phyloP scores from a whole-genome alignment of 2,113 vertebrate species.

The Lepus europaeus region DNA sequence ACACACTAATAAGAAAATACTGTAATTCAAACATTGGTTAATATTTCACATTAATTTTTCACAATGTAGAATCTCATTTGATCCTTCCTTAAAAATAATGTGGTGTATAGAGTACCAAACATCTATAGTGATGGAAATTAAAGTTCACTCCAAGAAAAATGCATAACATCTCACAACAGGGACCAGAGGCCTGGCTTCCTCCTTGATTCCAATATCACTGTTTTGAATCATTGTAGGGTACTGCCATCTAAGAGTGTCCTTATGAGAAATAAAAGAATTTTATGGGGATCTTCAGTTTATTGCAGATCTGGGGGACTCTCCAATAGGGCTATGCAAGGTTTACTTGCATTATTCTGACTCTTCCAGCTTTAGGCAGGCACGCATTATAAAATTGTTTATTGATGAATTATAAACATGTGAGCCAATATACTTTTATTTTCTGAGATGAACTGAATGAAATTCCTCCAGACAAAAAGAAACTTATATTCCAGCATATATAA shows the following conservation, averaged over 20 bases:
- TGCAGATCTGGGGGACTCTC: neutral
- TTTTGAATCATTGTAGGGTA: neutral
- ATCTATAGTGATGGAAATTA: neutral
- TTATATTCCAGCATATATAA: neutral
- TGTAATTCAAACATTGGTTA: neutral
- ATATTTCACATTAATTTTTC: neutral
- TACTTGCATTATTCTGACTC: neutral
- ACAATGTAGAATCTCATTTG: neutral
- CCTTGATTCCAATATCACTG: neutral
- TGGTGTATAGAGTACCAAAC: neutral
- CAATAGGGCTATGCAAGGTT: neutral
- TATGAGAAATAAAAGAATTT: neutral
- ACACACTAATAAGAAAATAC: neutral
- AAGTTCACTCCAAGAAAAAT: neutral
- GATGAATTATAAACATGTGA: neutral
- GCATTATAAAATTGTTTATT: neutral
- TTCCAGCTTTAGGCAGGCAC: neutral
- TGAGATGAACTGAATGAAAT: neutral
- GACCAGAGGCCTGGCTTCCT: neutral
- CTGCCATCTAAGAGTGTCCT: neutral
- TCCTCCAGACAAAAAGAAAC: neutral
- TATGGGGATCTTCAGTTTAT: neutral
- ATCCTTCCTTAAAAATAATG: neutral
- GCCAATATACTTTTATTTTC: neutral
- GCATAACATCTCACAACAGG: neutral